A percentile compares a stretch with the other conserved stretches of the same genome.
Conservation (phyloP, 2,113 vertebrate species). For the Archilochus colubris region DNA sequence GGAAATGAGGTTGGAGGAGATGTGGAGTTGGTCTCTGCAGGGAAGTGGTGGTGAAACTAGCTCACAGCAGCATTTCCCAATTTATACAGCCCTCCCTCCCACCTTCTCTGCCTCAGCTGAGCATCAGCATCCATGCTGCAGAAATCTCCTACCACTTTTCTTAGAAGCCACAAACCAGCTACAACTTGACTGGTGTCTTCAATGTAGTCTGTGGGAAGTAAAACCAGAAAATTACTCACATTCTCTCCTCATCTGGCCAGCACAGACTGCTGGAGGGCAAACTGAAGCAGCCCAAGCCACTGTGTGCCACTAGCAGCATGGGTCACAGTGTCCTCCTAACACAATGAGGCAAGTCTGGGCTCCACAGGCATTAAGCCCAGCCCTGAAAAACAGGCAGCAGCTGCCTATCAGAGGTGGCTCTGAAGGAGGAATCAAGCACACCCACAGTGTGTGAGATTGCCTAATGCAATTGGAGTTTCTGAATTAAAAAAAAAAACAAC, state of each 20-base stretch:
- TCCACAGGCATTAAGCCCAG: background rate
- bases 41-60: background rate
- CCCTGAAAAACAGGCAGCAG: background rate
- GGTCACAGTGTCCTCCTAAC: background rate
- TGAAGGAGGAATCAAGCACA: background rate
- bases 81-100: background rate
- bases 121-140: background rate
- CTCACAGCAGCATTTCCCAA: fast-evolving
- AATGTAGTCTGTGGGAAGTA: background rate
- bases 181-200: background rate
- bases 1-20: background rate
- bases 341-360: background rate
- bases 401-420: background rate
- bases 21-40: background rate
- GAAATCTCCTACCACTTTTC: background rate
- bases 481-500: background rate
- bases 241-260: background rate
- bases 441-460: fast-evolving
- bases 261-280: background rate
- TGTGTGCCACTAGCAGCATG: too few relatives aligned
- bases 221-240: background rate
- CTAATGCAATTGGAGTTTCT: background rate
- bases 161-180: background rate
- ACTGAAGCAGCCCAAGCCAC: background rate
- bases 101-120: background rate